These are phyloP conservation scores for Tenualosa thibaudeaui DNA, from an alignment of 2,797 vertebrate genomes.

Conservation along the genomic window DNA sequence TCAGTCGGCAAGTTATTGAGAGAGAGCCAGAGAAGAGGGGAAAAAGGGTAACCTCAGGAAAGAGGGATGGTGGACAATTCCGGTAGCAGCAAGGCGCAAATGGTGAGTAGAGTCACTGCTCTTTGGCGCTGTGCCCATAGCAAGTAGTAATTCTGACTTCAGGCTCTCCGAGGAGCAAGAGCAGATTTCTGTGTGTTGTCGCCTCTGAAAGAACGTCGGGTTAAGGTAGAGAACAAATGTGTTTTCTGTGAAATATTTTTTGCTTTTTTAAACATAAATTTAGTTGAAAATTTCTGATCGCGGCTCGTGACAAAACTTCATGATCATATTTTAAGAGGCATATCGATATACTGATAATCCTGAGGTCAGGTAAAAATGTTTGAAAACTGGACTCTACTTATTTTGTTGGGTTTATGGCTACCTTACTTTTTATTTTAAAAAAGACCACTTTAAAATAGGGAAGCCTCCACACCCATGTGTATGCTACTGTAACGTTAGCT, in stretches of 20 bases:
- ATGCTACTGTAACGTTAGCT: background rate
- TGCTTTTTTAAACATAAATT: no score
- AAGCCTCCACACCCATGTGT: slow-evolving; percentile 16
- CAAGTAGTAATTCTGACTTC: slow-evolving; percentile 18
- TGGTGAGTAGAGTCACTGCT: slow-evolving; percentile 69
- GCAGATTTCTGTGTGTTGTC: background rate
- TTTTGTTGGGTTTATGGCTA: background rate
- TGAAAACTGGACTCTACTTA: background rate
- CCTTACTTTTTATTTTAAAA: background rate
- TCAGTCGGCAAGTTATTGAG: slow-evolving; percentile 72
- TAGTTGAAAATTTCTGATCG: background rate
- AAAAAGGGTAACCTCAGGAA: slow-evolving; percentile 55
- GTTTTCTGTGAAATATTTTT: background rate
- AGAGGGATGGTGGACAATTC: slow-evolving; percentile 84
- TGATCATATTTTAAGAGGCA: background rate
- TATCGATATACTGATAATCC: background rate
- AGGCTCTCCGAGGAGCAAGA: background rate
- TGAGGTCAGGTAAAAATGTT: background rate
- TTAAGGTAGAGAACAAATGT: background rate
- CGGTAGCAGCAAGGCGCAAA: slow-evolving; percentile 76
- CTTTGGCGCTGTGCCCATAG: slow-evolving; percentile 34
- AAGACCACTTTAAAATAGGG: background rate
- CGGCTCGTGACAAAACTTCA: background rate
- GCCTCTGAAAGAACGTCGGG: background rate
- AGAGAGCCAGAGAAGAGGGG: slow-evolving; percentile 66